Evolutionary conservation across 2,888 invertebrate species (phyloP).

Genomic region (Drosophila incognita): DNA sequence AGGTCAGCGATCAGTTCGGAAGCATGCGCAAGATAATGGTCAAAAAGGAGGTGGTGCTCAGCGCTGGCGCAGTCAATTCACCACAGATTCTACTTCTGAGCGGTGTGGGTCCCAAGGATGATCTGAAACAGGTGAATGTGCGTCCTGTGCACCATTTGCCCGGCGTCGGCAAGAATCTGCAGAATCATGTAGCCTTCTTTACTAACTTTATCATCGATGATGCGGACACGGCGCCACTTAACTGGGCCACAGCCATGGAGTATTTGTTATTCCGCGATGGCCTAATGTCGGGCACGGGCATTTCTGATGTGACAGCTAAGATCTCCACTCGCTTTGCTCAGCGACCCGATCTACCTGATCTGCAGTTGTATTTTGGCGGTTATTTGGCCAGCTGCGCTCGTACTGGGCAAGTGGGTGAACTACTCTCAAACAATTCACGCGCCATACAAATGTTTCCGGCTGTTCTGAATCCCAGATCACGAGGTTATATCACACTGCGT

Average conservation of each 20-base stretch:
- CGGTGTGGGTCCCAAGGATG: slow-evolving; percentile 92
- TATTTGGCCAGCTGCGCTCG: slow-evolving; percentile 94
- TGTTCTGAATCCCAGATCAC: slow-evolving; percentile 93
- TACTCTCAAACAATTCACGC: slow-evolving; percentile 89
- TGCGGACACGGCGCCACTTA: slow-evolving; percentile 93
- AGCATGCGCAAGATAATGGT: slow-evolving; percentile 88
- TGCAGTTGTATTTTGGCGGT: slow-evolving; percentile 94
- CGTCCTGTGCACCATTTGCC: slow-evolving; percentile 90
- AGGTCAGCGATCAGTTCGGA: slow-evolving; percentile 86
- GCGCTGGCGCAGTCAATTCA: slow-evolving; percentile 95
- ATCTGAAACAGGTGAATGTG: slow-evolving; percentile 88
- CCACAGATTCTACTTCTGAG: slow-evolving; percentile 96
- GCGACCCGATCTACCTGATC: slow-evolving; percentile 91
- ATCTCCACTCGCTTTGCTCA: slow-evolving; percentile 92
- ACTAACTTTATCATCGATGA: slow-evolving; percentile 93
- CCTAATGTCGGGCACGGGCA: slow-evolving; percentile 95
- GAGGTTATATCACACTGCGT: slow-evolving; percentile 91
- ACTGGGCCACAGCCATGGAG: slow-evolving; percentile 97
- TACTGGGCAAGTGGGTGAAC: slow-evolving; percentile 94
- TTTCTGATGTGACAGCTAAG: slow-evolving; percentile 94
- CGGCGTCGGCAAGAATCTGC: slow-evolving; percentile 93
- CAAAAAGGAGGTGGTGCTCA: slow-evolving; percentile 91
- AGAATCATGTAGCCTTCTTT: slow-evolving; percentile 93
- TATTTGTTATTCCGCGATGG: slow-evolving; percentile 94
- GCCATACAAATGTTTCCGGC: slow-evolving; percentile 92